Evolutionary conservation across 2,888 invertebrate genomes (phyloP).

Genomic region (Liposcelis brunnea): DNA sequence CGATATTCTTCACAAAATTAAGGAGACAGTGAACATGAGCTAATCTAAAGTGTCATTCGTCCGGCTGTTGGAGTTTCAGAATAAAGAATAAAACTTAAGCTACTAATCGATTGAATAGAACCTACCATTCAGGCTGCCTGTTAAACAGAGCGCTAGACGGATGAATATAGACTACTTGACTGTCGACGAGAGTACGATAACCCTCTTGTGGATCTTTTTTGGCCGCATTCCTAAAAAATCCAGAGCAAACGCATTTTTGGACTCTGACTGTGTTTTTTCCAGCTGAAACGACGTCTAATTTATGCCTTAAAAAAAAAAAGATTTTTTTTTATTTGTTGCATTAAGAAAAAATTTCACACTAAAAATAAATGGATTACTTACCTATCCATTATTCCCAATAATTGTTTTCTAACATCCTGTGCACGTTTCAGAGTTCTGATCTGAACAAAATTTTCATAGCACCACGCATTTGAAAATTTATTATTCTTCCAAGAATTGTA

Average conservation of each 20-base stretch:
- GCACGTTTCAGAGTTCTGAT: constrained; percentile 90
- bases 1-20: too few relatives aligned
- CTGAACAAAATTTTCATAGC: constrained; percentile 98
- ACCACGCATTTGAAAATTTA: constrained; percentile 98
- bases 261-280: constrained; percentile 89
- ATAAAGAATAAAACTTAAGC: too few relatives aligned
- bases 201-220: constrained; percentile 99
- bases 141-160: constrained; percentile 96
- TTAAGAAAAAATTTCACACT: neutral
- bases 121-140: constrained; percentile 92
- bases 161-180: constrained; percentile 97
- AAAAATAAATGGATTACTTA: constrained; percentile 21
- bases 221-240: constrained; percentile 96
- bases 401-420: constrained; percentile 93
- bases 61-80: too few relatives aligned
- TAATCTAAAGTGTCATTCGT: too few relatives aligned
- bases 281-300: constrained; percentile 90
- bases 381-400: constrained; percentile 95
- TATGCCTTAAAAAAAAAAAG: constrained; percentile 43
- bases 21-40: too few relatives aligned
- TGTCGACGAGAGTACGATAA: constrained; percentile 92
- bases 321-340: constrained; percentile 10
- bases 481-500: constrained; percentile 99
- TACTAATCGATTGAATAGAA: too few relatives aligned
- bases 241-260: constrained; percentile 96